Evolutionary conservation across 2,797 vertebrate species (phyloP), one percentile per base, ranked within the genome.

Genomic region (Brachyalestes nurse): DNA sequence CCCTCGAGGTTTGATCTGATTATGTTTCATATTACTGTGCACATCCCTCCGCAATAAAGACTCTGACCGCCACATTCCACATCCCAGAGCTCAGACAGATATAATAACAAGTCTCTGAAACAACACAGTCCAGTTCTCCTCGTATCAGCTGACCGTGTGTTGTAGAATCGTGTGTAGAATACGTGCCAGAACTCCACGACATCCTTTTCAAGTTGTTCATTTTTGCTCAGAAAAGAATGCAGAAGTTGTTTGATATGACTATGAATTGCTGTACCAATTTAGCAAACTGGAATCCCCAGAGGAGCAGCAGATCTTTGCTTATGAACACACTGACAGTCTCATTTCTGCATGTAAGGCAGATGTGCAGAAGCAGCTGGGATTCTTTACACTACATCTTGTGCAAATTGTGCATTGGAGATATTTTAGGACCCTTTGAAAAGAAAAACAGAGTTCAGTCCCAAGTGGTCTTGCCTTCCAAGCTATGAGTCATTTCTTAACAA

Each of bases 401-500:
- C 51, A 72, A 57, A 72, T 58, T 58, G 19, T 28, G n/a, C 28
- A 1, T 12, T 0, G 9, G 4, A 58, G 34, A 42, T 58, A 73
- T 42, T 73, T 72, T 57, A 58, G 60, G 71, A 66, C 4, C 66
- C 23, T 60, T 74, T 23, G 72, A 2, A 19, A 53, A 55, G 53
- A 10, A 80, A 75, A 34, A 40, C 42, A 28, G 55, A 81, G 73
- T 81, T 55, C 17, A 57, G 47, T 58, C n/a, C 34, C 49, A 75
- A 49, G 53, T 19, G 62, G 4, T 65, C 28, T 38, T 38, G 8
- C 53, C 16, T 9, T 55, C 34, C 8, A 73, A 57, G 5, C 53
- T 21, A 69, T 81, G 79, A 75, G 79, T 75, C 79, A 80, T 42
- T 49, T 69, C 62, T 75, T 49, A 53, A 71, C 14, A 42, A 72